Evolutionary conservation across 2,888 invertebrate genomes (phyloP).

Genomic region (Oscheius sp.): DNA sequence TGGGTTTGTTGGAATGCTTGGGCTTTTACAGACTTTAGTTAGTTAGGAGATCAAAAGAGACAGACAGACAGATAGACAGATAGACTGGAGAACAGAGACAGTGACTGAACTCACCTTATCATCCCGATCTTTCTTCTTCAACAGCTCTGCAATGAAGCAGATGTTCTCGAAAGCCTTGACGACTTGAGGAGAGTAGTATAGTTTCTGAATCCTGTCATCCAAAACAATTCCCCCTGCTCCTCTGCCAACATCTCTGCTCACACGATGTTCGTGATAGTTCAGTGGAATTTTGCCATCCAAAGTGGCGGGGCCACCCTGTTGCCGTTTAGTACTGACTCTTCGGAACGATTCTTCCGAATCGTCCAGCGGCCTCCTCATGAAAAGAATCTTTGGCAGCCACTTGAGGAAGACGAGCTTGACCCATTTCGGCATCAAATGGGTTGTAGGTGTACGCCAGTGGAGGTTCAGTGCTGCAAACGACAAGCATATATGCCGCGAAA

Average conservation of each 20-base stretch:
- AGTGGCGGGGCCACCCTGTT: constrained; percentile 42
- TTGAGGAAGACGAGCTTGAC: constrained; percentile 88
- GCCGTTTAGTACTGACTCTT: constrained; percentile 26
- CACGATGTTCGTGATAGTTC: constrained; percentile 59
- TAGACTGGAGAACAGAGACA: not conserved
- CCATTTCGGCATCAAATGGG: constrained; percentile 91
- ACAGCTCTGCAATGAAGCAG: constrained; percentile 95
- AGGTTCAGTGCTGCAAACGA: constrained; percentile 87
- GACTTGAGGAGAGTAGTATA: constrained; percentile 64
- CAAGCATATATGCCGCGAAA: not conserved
- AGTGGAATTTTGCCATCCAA: constrained; percentile 58
- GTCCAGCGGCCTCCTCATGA: constrained; percentile 86
- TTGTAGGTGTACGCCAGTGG: constrained; percentile 87
- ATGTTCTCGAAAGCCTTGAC: constrained; percentile 90
- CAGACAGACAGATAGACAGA: too few species aligned
- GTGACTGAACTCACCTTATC: constrained; percentile 54
- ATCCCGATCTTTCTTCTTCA: constrained; percentile 88
- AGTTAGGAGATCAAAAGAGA: too few species aligned
- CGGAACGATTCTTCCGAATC: constrained; percentile 47
- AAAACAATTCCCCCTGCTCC: constrained; percentile 50
- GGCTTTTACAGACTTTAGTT: too few species aligned
- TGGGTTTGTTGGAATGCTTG: too few species aligned
- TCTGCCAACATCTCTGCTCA: constrained; percentile 52
- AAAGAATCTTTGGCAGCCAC: constrained; percentile 83
- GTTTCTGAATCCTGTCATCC: constrained; percentile 60